phyloP scores from a whole-genome alignment of 1,140 invertebrate genomes.

The Lineus longissimus region DNA sequence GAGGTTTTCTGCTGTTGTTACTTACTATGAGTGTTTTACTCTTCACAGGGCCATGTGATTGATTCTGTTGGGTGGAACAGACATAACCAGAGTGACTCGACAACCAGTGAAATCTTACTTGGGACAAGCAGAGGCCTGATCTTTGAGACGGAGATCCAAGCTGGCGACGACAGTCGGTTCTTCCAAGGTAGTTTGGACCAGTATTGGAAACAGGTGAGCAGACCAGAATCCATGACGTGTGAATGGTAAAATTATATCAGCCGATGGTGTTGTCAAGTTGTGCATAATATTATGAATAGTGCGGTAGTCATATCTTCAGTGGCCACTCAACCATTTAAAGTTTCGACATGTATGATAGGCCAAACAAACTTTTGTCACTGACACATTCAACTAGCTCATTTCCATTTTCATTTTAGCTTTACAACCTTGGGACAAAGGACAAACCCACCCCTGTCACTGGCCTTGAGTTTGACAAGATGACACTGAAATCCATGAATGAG shows the following conservation, averaged over 20 bases:
- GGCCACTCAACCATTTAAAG: not conserved
- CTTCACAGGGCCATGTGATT: constrained; percentile 80
- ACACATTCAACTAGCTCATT: not conserved
- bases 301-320: not conserved
- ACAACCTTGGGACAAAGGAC: constrained; percentile 33
- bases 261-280: not conserved
- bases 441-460: constrained; percentile 76
- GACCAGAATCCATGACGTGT: too few relatives aligned
- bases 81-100: constrained; percentile 62
- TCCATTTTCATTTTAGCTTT: constrained; percentile 9
- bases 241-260: not conserved
- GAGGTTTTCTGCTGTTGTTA: not conserved
- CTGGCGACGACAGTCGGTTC: constrained; percentile 72
- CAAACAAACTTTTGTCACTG: too few relatives aligned
- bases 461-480: constrained; percentile 72
- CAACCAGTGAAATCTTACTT: constrained; percentile 74
- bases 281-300: not conserved
- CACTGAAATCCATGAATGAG: constrained; percentile 35
- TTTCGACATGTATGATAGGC: too few relatives aligned
- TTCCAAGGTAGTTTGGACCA: constrained; percentile 73
- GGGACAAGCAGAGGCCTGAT: constrained; percentile 87
- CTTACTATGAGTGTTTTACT: not conserved
- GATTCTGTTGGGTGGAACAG: constrained; percentile 89
- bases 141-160: constrained; percentile 81
- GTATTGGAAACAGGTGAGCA: constrained; percentile 83